A percentile compares a stretch with the other conserved stretches of the same genome.
These are phyloP conservation scores for Cyanoderma ruficeps DNA, from an alignment of 2,113 vertebrate species.

Conservation along the genomic window DNA sequence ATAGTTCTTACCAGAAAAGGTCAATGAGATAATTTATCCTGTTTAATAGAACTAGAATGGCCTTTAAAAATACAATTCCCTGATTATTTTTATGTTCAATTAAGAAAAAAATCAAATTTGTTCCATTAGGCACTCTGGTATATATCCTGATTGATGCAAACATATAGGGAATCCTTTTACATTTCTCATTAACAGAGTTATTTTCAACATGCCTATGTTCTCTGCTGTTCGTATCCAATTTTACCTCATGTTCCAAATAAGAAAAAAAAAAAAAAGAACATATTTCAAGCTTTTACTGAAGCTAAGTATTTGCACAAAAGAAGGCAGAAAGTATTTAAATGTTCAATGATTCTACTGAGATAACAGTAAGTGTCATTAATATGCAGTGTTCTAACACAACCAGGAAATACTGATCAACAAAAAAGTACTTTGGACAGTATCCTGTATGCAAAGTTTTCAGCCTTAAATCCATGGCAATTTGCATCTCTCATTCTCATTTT, in stretches of 20 bases:
- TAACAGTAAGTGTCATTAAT: neutral
- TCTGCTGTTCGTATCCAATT: neutral
- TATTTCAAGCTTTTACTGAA: neutral
- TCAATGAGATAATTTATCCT: neutral
- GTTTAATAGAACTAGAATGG: neutral
- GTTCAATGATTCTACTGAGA: neutral
- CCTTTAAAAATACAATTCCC: neutral
- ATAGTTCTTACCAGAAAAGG: neutral
- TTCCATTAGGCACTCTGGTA: neutral
- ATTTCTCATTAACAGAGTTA: neutral
- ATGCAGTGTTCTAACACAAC: neutral
- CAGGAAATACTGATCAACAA: neutral
- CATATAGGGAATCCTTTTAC: neutral
- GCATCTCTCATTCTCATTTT: neutral
- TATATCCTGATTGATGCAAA: neutral
- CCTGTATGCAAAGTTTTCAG: neutral
- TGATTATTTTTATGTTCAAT: neutral
- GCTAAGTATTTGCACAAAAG: neutral
- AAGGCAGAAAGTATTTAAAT: neutral
- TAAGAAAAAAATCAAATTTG: neutral
- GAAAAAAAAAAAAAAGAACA: neutral
- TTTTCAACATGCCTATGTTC: neutral
- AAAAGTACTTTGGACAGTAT: neutral
- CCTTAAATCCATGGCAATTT: neutral
- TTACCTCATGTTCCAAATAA: neutral